Percentiles rank a stretch among this genome's conserved stretches.
phyloP scores from a whole-genome alignment of 2,888 invertebrate genomes.

The Aporophyla lueneburgensis region DNA sequence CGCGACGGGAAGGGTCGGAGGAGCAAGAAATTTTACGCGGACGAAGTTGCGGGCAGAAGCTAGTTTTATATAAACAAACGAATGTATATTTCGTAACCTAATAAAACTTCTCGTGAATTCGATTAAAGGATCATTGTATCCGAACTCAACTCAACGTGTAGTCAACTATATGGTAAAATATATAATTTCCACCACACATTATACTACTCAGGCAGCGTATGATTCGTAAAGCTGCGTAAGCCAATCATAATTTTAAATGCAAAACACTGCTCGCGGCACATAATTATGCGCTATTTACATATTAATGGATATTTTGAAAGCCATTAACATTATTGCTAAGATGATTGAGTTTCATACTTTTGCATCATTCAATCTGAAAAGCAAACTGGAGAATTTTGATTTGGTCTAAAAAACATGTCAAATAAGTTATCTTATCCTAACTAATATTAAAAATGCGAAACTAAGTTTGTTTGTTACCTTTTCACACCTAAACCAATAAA shows the following conservation, averaged over 20 bases:
- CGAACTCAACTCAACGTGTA: too few species aligned
- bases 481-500: too few species aligned
- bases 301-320: constrained; percentile 55
- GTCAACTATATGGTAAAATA: constrained; percentile 8
- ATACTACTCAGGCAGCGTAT: constrained; percentile 15
- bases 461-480: too few species aligned
- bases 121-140: neutral
- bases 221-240: constrained; percentile 19
- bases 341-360: constrained; percentile 15
- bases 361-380: neutral
- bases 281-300: constrained; percentile 48
- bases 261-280: constrained; percentile 37
- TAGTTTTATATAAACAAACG: too few species aligned
- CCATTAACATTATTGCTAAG: constrained; percentile 34
- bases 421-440: neutral
- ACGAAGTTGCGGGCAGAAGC: too few species aligned
- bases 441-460: too few species aligned
- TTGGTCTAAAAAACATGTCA: neutral
- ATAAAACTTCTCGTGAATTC: neutral
- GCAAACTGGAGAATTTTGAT: neutral
- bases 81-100: neutral
- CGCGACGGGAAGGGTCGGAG: too few species aligned
- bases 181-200: constrained; percentile 13
- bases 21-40: too few species aligned
- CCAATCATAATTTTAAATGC: constrained; percentile 53